Base-by-base conservation (phyloP, 2,888 invertebrate genomes). In the Drosophila vallismaia region DNA sequence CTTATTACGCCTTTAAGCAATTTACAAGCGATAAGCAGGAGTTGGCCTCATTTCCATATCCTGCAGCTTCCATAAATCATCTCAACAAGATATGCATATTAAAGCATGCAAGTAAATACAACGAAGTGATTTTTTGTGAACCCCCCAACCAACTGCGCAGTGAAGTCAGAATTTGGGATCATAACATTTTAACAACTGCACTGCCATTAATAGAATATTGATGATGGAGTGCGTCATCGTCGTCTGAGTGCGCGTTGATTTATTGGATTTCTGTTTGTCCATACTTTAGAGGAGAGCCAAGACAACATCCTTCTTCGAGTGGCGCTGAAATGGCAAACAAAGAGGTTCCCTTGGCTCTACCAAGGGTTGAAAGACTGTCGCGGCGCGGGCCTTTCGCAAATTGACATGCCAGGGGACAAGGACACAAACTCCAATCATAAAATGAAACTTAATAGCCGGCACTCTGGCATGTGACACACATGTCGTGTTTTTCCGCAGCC, bases 111-210 rank as follows among this genome's bases (percentile, higher is more conserved):
- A 51, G 82, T 78, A 77, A 84, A 84, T 76, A 84, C 79, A 78
- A 70, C 74, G 72, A 19, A 79, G 76, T 81, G 75, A 79, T 74
- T 53, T 56, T 62, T 48, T 58, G 53, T 54, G 67, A 50, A 28
- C 42, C 33, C 45, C 12, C 19, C n/a, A n/a, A n/a, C 14, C 12
- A 24, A 26, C 40, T 14, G 10, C 14, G 7, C 3, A 28, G 49
- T 14, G 38, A 44, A 50, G 64, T 50, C 55, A 46, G 70, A 19
- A 33, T 50, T 69, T 46, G 28, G 69, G 26, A 54, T 78, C 75
- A 83, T 79, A 86, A 87, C 81, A 79, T 86, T 87, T 87, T 77
- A 86, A 83, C 76, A 81, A 70, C 69, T 83, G 72, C 77, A 75
- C 75, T 73, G 71, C 56, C 62, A 74, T 74, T 74, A 71, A 77